Evolutionary conservation across 2,888 invertebrate genomes (phyloP).

Genomic region (Epinotia ramella): DNA sequence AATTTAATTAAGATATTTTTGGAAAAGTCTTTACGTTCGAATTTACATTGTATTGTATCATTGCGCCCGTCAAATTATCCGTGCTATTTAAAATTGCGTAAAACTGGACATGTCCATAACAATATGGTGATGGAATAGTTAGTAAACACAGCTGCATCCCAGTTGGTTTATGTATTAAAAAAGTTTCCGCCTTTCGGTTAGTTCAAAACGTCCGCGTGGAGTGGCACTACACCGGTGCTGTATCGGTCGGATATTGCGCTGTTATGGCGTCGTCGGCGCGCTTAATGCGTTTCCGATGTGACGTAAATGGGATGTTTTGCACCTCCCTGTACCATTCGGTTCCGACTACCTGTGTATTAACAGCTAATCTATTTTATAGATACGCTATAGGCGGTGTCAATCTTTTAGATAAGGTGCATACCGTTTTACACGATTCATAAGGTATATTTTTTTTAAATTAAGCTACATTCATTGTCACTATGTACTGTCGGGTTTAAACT

Average conservation of each 20-base stretch:
- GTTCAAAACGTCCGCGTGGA: conserved; percentile 45
- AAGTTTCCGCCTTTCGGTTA: conserved; percentile 7
- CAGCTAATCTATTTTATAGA: conserved; percentile 11
- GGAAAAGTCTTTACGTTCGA: not conserved
- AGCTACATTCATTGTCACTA: no score
- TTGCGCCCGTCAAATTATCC: not conserved
- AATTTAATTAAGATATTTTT: conserved; percentile 29
- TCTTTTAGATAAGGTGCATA: no score
- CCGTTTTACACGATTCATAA: no score
- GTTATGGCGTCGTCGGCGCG: conserved; percentile 71
- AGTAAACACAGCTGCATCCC: not conserved
- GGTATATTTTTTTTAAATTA: no score
- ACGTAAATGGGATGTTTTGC: conserved; percentile 78
- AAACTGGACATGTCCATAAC: not conserved
- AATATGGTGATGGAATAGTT: not conserved
- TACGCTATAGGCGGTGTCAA: not conserved
- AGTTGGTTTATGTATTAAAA: conserved; percentile 16
- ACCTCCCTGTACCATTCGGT: conserved; percentile 46
- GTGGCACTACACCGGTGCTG: conserved; percentile 50
- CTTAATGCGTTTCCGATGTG: conserved; percentile 83
- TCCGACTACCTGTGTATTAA: conserved; percentile 34
- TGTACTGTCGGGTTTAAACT: no score
- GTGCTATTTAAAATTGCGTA: not conserved
- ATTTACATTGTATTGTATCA: not conserved
- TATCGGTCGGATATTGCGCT: conserved; percentile 79